These are phyloP conservation scores for Eurytoma californica DNA, from an alignment of 2,888 invertebrate species.

Conservation along the genomic window DNA sequence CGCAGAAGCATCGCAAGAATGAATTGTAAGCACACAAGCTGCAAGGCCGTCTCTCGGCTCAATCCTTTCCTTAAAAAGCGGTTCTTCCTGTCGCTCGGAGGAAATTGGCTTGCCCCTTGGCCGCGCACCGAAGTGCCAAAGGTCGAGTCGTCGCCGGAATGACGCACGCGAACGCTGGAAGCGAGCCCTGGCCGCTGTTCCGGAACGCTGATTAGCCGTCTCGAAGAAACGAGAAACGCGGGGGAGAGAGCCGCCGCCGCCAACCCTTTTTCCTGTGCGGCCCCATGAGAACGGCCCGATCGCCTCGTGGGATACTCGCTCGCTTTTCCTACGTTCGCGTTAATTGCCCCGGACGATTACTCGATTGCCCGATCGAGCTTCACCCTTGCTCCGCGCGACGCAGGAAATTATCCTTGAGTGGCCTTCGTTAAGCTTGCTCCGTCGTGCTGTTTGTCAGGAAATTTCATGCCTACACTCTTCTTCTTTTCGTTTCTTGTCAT, in stretches of 20 bases:
- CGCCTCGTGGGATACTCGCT: constrained; percentile 46
- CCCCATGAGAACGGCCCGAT: not conserved
- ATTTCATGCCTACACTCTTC: no score
- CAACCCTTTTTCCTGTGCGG: constrained; percentile 38
- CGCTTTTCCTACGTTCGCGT: constrained; percentile 18
- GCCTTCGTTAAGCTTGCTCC: no score
- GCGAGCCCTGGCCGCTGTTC: constrained; percentile 40
- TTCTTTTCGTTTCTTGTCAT: no score
- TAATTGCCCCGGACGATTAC: constrained; percentile 39
- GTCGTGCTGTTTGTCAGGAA: no score
- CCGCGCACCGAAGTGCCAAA: constrained; percentile 27
- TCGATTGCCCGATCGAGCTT: no score
- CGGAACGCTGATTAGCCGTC: constrained; percentile 56
- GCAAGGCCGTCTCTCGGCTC: no score
- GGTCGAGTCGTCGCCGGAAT: constrained; percentile 28
- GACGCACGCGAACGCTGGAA: constrained; percentile 42
- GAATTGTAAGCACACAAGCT: no score
- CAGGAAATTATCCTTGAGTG: no score
- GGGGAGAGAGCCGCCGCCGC: not conserved
- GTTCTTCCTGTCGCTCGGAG: constrained; percentile 13
- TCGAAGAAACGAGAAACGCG: constrained; percentile 55
- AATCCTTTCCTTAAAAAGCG: constrained; percentile 9
- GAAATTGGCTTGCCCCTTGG: constrained; percentile 49
- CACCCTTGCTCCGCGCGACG: not conserved
- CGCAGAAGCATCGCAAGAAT: no score